phyloP scores from a whole-genome alignment of 2,888 invertebrate species.

The Caenorhabditis panamensis region DNA sequence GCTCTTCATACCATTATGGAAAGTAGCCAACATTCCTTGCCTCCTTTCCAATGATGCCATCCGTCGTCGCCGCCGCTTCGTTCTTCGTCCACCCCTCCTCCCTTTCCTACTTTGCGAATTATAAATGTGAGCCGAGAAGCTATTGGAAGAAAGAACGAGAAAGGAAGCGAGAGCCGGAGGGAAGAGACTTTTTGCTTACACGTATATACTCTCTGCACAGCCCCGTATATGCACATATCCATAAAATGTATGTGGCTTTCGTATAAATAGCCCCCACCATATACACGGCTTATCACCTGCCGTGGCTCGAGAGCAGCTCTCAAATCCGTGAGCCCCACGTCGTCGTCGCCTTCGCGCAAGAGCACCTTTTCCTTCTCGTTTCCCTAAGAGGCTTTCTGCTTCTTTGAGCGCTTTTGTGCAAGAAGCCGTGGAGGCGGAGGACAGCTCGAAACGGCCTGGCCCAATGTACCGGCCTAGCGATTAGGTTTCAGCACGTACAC shows the following conservation, averaged over 20 bases:
- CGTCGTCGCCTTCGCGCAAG: background rate
- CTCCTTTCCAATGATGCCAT: background rate
- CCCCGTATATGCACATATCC: constrained; percentile 14
- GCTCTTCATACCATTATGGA: constrained; percentile 6
- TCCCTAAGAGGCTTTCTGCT: constrained; percentile 6
- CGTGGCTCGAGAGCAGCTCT: background rate
- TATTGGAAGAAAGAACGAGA: constrained; percentile 2
- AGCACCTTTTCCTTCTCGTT: constrained; percentile 8
- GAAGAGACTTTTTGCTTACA: constrained; percentile 1
- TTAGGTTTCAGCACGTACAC: constrained; percentile 41
- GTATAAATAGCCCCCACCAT: constrained; percentile 27
- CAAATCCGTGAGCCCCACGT: constrained; percentile 10
- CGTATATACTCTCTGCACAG: constrained; percentile 1
- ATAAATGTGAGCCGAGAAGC: constrained; percentile 19
- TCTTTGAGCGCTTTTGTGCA: constrained; percentile 16
- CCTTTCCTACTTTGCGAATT: constrained; percentile 15
- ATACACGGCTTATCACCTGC: constrained; percentile 48
- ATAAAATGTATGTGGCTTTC: constrained; percentile 47
- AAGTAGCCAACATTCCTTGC: constrained; percentile 6
- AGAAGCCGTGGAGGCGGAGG: background rate
- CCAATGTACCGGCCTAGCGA: constrained; percentile 11
- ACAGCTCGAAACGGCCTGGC: constrained; percentile 21
- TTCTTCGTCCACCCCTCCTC: background rate
- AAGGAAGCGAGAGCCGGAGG: background rate
- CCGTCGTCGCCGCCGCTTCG: background rate